These are phyloP conservation scores for Cariama cristata DNA, from an alignment of 2,113 vertebrate species.

Conservation along the genomic window DNA sequence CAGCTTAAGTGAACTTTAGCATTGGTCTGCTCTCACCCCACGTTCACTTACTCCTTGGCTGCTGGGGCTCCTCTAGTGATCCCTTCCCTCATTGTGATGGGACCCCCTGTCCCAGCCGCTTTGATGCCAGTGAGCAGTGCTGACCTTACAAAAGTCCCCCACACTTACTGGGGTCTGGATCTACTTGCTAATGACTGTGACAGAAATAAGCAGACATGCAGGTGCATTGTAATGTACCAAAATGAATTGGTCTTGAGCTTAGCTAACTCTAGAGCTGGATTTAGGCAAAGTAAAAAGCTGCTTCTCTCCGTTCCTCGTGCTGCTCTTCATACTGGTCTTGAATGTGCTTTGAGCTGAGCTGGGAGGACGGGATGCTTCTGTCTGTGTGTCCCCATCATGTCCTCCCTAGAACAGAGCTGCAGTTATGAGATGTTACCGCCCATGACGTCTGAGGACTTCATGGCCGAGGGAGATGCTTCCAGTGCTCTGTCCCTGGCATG, in stretches of 20 bases:
- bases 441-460: fast-evolving
- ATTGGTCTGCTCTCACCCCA: background rate
- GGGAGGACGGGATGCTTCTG: background rate
- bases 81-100: background rate
- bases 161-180: background rate
- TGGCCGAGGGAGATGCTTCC: background rate
- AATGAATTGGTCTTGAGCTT: background rate
- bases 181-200: background rate
- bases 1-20: background rate
- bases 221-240: background rate
- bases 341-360: background rate
- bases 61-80: background rate
- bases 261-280: background rate
- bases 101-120: background rate
- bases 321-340: background rate
- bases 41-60: background rate
- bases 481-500: background rate
- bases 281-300: background rate
- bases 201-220: background rate
- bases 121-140: background rate
- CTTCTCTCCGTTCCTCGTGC: background rate
- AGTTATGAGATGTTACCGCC: background rate
- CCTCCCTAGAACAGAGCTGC: background rate
- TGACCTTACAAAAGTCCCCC: background rate
- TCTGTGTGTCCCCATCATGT: too few species aligned